phyloP scores from a whole-genome alignment of 2,888 invertebrate species.

The Ophioninae sp. region DNA sequence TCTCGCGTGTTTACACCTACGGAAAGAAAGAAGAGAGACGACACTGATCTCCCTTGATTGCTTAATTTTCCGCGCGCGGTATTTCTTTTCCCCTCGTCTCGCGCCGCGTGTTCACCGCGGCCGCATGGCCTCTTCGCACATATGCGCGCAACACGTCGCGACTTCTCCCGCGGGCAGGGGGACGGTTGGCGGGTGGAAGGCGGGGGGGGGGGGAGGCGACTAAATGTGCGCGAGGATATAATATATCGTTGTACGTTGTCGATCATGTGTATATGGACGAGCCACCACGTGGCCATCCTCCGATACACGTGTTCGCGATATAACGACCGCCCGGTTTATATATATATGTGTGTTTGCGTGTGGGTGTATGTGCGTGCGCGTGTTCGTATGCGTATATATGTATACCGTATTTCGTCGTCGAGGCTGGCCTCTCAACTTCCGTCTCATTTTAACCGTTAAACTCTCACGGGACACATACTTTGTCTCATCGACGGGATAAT shows the following conservation, averaged over 20 bases:
- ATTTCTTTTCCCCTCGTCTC: slow-evolving; percentile 9
- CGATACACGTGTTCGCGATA: slow-evolving; percentile 45
- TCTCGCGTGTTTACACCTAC: no score
- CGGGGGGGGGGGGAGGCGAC: no score
- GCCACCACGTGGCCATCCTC: slow-evolving; percentile 44
- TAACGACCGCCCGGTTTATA: no score
- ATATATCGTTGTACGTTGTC: slow-evolving; percentile 25
- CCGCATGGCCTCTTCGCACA: slow-evolving; percentile 1
- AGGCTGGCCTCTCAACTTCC: no score
- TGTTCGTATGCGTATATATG: no score
- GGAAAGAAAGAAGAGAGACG: no score
- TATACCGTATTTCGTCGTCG: no score
- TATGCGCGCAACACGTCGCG: slow-evolving; percentile 10
- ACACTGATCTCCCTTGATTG: slow-evolving; percentile 2
- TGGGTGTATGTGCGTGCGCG: no score
- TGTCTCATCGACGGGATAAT: neutral
- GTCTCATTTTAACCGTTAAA: slow-evolving; percentile 6
- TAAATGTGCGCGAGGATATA: slow-evolving; percentile 5
- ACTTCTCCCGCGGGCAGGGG: neutral
- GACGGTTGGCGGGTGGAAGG: no score
- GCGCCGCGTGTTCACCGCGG: neutral
- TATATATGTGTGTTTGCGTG: no score
- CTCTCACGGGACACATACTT: neutral
- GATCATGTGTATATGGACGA: slow-evolving; percentile 13
- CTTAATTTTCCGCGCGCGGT: slow-evolving; percentile 16